A percentile compares a stretch with the other conserved stretches of the same genome.
phyloP scores from a whole-genome alignment of 2,113 vertebrate species.

The Andinoacara biseriatus region DNA sequence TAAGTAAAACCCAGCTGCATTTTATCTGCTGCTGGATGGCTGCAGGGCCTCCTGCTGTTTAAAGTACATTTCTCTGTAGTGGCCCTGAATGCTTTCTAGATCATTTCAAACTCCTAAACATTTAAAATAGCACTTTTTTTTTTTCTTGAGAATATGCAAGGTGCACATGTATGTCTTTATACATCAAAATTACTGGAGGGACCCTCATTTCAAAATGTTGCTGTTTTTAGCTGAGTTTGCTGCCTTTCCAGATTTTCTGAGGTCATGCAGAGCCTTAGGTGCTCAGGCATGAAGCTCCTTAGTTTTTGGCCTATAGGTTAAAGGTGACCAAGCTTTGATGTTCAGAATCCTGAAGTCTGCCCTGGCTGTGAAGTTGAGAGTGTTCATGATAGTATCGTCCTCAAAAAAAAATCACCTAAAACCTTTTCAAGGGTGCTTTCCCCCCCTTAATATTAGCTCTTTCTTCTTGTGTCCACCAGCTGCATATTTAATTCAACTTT shows the following conservation, averaged over 20 bases:
- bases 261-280: not conserved
- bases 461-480: not conserved
- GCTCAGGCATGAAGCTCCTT: not conserved
- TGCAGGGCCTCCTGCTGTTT: constrained; percentile 4
- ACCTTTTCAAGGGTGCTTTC: not conserved
- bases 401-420: not conserved
- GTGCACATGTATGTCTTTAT: not conserved
- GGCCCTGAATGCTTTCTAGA: not conserved
- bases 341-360: not conserved
- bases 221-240: not conserved
- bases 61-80: not conserved
- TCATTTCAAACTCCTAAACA: not conserved
- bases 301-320: not conserved
- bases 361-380: not conserved
- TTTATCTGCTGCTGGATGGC: not conserved
- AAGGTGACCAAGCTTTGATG: not conserved
- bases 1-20: constrained; percentile 2
- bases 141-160: not conserved
- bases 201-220: too few relatives aligned
- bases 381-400: not conserved
- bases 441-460: not conserved
- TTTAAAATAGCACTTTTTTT: not conserved
- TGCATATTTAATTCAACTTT: not conserved
- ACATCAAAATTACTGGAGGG: not conserved
- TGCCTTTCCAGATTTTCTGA: not conserved